These are phyloP conservation scores for Drosophila pseudoananassae DNA, from an alignment of 1,140 invertebrate species.

Conservation along the genomic window DNA sequence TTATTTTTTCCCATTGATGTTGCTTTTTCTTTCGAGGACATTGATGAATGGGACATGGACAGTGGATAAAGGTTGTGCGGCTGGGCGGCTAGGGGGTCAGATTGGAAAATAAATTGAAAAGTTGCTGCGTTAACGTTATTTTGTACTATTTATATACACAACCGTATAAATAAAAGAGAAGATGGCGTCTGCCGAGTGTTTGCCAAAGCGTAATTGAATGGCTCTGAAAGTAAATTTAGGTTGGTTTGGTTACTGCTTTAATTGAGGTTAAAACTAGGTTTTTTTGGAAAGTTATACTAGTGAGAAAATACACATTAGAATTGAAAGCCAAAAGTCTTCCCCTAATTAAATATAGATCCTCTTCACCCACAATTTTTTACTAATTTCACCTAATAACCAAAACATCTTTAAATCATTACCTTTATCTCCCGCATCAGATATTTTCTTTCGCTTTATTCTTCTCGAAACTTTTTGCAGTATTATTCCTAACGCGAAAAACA, in stretches of 20 bases:
- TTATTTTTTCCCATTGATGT: constrained; percentile 15
- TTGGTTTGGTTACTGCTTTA: constrained; percentile 31
- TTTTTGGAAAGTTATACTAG: not conserved
- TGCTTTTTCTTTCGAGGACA: constrained; percentile 46
- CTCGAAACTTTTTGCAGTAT: constrained; percentile 7
- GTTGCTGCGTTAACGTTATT: constrained; percentile 49
- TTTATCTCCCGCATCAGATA: not conserved
- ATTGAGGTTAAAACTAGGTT: constrained; percentile 23
- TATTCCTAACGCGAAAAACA: constrained; percentile 64
- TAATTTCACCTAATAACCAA: not conserved
- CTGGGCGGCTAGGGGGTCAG: constrained; percentile 11
- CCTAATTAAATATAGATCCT: too few relatives aligned
- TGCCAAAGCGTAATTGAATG: constrained; percentile 47
- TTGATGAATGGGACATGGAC: constrained; percentile 63
- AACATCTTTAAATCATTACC: not conserved
- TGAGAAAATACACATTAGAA: too few relatives aligned
- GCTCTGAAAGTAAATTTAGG: constrained; percentile 41
- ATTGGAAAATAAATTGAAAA: constrained; percentile 54
- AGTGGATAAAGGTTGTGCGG: constrained; percentile 14
- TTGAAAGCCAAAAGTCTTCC: too few relatives aligned
- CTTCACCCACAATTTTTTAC: too few relatives aligned
- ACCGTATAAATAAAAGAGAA: constrained; percentile 46
- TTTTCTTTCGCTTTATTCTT: not conserved
- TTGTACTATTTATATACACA: constrained; percentile 46
- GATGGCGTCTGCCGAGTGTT: constrained; percentile 42